Percentiles rank a stretch among this genome's conserved stretches.
These are phyloP conservation scores for Chironomus tepperi DNA, from an alignment of 1,140 invertebrate species.

Conservation along the genomic window DNA sequence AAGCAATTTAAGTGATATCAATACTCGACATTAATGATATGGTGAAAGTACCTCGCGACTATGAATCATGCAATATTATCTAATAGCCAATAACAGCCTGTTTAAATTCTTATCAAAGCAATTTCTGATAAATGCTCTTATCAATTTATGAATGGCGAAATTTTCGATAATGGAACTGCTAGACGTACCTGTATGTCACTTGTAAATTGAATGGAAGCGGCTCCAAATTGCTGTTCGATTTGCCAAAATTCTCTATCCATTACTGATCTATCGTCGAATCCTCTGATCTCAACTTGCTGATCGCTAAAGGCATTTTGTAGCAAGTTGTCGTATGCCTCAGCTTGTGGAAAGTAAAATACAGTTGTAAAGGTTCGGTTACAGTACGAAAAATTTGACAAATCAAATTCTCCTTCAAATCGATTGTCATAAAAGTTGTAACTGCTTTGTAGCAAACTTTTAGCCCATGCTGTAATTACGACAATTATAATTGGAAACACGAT, in stretches of 20 bases:
- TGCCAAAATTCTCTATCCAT: neutral
- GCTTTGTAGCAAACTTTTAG: neutral
- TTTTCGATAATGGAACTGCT: neutral
- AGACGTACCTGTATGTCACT: neutral
- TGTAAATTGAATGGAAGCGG: neutral
- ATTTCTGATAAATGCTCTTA: neutral
- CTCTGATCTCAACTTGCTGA: neutral
- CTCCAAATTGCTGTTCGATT: neutral
- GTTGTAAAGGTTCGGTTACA: neutral
- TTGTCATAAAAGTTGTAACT: neutral
- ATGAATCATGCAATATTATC: neutral
- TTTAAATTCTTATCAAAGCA: neutral
- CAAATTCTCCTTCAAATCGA: neutral
- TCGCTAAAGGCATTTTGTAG: neutral
- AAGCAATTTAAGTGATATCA: too few species aligned
- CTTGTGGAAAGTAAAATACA: neutral
- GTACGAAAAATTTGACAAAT: neutral
- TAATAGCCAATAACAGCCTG: neutral
- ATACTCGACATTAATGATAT: too few species aligned
- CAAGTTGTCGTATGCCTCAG: neutral
- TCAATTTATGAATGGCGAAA: neutral
- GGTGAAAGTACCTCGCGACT: too few species aligned
- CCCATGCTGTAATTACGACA: conserved; percentile 32
- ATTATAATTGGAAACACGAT: conserved; percentile 60
- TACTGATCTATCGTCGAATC: neutral